These are phyloP conservation scores for Lathronympha strigana DNA, from an alignment of 2,888 invertebrate species.

Conservation along the genomic window DNA sequence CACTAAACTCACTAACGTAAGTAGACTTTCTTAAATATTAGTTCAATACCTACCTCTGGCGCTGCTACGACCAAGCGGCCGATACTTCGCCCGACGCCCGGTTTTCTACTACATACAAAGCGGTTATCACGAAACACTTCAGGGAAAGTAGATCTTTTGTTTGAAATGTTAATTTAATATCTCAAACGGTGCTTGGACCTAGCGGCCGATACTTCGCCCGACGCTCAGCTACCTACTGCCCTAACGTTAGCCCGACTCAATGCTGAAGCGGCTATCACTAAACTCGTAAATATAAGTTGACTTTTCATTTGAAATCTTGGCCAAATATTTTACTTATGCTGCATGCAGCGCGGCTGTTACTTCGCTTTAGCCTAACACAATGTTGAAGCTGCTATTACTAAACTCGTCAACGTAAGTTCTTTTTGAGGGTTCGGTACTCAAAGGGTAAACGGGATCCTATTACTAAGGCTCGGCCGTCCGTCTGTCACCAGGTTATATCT, in stretches of 20 bases:
- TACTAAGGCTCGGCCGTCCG: no score
- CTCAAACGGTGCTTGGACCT: constrained; percentile 98
- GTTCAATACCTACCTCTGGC: no score
- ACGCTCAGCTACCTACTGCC: constrained; percentile 97
- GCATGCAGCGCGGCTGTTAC: constrained; percentile 96
- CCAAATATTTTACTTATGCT: no score
- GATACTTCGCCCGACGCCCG: constrained; percentile 97
- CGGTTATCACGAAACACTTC: constrained; percentile 44
- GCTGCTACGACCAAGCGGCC: constrained; percentile 98
- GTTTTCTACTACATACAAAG: constrained; percentile 94
- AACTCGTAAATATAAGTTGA: constrained; percentile 46
- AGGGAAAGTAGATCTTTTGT: no score
- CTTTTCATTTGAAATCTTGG: no score
- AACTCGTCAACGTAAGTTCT: constrained; percentile 47
- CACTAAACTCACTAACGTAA: constrained; percentile 46
- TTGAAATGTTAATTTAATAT: no score
- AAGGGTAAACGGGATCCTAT: no score
- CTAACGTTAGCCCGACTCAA: constrained; percentile 94
- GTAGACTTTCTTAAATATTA: constrained; percentile 60
- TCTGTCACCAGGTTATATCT: no score
- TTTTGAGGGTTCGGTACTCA: no score
- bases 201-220: constrained; percentile 95
- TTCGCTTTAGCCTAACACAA: constrained; percentile 94
- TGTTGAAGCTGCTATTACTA: constrained; percentile 48
- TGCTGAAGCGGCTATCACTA: constrained; percentile 48